Percentiles rank a stretch among this genome's conserved stretches.
Conservation (phyloP, 1,140 invertebrate genomes). For the Eriosoma lanigerum region DNA sequence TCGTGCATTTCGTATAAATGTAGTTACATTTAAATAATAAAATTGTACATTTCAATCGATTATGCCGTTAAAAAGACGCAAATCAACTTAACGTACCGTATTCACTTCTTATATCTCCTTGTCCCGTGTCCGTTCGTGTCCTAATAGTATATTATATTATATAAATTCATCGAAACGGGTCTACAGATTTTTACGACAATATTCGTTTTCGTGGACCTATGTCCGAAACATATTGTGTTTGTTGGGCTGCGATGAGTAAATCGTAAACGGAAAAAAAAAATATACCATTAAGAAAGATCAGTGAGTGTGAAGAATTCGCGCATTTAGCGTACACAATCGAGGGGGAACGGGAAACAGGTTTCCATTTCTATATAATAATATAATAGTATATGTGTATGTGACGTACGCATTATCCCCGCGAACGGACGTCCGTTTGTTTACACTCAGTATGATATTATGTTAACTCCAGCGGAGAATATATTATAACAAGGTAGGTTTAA, state of each 20-base stretch:
- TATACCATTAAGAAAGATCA: conserved; percentile 12
- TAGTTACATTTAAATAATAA: too few species aligned
- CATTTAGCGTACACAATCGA: background rate
- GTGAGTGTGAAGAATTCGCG: conserved; percentile 27
- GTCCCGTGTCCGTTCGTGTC: too few species aligned
- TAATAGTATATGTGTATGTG: background rate
- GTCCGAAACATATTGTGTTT: background rate
- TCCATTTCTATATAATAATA: background rate
- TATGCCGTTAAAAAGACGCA: too few species aligned
- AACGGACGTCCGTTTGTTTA: conserved; percentile 30
- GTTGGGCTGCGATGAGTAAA: background rate
- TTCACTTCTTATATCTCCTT: too few species aligned
- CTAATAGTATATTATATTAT: too few species aligned
- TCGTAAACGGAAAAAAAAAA: conserved; percentile 2
- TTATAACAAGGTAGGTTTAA: too few species aligned
- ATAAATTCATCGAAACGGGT: background rate
- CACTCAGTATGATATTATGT: too few species aligned
- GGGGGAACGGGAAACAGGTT: conserved; percentile 21
- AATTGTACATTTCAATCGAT: too few species aligned
- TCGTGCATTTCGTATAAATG: too few species aligned
- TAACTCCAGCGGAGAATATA: too few species aligned
- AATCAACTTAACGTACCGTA: too few species aligned
- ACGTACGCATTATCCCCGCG: background rate
- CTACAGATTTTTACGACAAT: background rate
- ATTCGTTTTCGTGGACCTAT: background rate